These are phyloP conservation scores for Larimichthys polyactis DNA, from an alignment of 2,113 vertebrate species.

Conservation along the genomic window DNA sequence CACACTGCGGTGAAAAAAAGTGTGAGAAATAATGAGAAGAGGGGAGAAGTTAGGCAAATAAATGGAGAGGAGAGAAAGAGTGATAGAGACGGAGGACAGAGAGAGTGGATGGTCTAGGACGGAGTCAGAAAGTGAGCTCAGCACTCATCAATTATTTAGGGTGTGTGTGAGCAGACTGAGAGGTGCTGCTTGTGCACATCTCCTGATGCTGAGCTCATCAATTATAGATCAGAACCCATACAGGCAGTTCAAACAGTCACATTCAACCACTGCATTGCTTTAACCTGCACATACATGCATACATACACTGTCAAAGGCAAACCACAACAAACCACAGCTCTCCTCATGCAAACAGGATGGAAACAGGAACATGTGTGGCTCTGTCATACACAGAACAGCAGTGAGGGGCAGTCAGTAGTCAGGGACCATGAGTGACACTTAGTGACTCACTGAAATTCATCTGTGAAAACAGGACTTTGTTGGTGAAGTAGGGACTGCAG, in stretches of 20 bases:
- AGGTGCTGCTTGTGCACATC: slow-evolving; percentile 49
- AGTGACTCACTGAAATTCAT: not conserved
- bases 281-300: not conserved
- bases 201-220: slow-evolving; percentile 60
- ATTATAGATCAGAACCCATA: slow-evolving; percentile 63
- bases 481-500: not conserved
- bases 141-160: slow-evolving; percentile 73
- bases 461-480: not conserved
- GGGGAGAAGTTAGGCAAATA: not conserved
- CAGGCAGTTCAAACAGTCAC: not conserved
- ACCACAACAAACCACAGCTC: slow-evolving; percentile 29
- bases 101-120: slow-evolving; percentile 20
- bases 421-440: not conserved
- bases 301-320: slow-evolving; percentile 2
- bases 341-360: not conserved
- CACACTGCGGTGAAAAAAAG: not conserved
- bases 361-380: not conserved
- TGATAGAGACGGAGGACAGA: slow-evolving; percentile 18
- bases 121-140: slow-evolving; percentile 42
- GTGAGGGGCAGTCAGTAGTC: not conserved
- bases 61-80: not conserved
- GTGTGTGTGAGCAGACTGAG: slow-evolving; percentile 29
- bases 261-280: not conserved
- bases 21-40: slow-evolving; percentile 1
- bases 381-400: not conserved